Percentiles rank a stretch among this genome's conserved stretches.
phyloP scores from a whole-genome alignment of 2,113 vertebrate genomes.

The Psophia crepitans region DNA sequence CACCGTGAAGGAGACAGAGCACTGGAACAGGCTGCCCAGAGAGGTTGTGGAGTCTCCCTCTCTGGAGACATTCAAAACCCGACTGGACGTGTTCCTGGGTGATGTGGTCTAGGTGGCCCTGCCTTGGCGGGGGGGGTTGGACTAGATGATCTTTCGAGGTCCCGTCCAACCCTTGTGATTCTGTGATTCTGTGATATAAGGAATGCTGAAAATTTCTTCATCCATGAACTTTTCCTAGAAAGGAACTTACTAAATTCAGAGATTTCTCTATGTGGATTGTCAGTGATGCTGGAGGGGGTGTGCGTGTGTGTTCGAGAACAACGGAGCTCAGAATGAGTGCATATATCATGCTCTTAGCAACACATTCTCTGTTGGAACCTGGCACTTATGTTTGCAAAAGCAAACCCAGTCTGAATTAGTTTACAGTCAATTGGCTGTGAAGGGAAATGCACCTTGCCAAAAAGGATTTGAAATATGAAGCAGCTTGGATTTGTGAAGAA shows the following conservation, averaged over 20 bases:
- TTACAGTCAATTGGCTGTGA: conserved; percentile 58
- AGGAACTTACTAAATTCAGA: neutral
- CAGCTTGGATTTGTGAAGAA: conserved; percentile 10
- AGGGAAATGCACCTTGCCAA: conserved; percentile 46
- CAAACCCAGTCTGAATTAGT: conserved; percentile 52
- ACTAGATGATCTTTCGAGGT: too few species aligned
- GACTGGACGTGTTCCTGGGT: too few species aligned
- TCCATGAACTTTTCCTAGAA: neutral
- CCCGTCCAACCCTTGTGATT: too few species aligned
- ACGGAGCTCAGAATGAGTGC: neutral
- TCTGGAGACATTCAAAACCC: too few species aligned
- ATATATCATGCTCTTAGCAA: conserved; percentile 35
- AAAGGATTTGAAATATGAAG: conserved; percentile 49
- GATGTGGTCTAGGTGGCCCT: too few species aligned
- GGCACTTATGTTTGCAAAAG: conserved; percentile 32
- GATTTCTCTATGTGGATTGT: neutral
- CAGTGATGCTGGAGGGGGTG: neutral
- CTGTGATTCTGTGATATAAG: too few species aligned
- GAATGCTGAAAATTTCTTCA: neutral
- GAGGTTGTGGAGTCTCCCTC: too few species aligned
- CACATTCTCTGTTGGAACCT: conserved; percentile 31
- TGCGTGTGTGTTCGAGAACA: conserved; percentile 9
- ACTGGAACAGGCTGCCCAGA: too few species aligned
- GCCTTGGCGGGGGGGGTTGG: too few species aligned
- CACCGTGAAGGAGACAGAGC: too few species aligned